phyloP scores from a whole-genome alignment of 37 sponge, comb jelly and placozoan species.

The Bolinopsis microptera region DNA sequence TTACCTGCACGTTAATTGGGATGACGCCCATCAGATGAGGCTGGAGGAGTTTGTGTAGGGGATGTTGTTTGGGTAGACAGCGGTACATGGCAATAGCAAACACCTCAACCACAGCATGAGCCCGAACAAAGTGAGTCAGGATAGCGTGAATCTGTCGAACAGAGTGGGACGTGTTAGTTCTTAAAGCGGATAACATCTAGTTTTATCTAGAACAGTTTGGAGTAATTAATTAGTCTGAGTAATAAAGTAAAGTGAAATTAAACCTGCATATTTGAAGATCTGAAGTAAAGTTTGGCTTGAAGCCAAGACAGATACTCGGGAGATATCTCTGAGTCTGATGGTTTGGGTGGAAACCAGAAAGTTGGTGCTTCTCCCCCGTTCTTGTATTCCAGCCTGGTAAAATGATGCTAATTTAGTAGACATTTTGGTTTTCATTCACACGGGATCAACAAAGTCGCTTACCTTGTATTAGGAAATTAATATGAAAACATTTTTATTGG shows the following conservation, averaged over 20 bases:
- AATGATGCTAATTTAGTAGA: not conserved
- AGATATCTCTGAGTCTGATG: not conserved
- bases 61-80: slow-evolving; percentile 74
- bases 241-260: too few relatives aligned
- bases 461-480: too few relatives aligned
- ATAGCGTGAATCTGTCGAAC: slow-evolving; percentile 2
- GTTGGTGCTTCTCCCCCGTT: not conserved
- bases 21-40: slow-evolving; percentile 73
- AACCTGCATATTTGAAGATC: slow-evolving; percentile 5
- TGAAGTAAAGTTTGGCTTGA: slow-evolving; percentile 19
- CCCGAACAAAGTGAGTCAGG: slow-evolving; percentile 70
- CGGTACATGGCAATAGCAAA: slow-evolving; percentile 71
- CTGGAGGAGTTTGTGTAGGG: slow-evolving; percentile 72
- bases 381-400: not conserved
- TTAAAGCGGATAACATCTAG: too few relatives aligned
- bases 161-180: too few relatives aligned
- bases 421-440: too few relatives aligned
- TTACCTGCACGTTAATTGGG: slow-evolving; percentile 70
- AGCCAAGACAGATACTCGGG: not conserved
- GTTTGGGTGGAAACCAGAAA: slow-evolving; percentile 10
- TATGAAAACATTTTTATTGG: too few relatives aligned
- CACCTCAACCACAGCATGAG: slow-evolving; percentile 75
- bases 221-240: too few relatives aligned
- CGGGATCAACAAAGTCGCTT: too few relatives aligned
- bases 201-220: too few relatives aligned